Conservation (phyloP, 2,797 vertebrate species). For the Pangasius krempfi region DNA sequence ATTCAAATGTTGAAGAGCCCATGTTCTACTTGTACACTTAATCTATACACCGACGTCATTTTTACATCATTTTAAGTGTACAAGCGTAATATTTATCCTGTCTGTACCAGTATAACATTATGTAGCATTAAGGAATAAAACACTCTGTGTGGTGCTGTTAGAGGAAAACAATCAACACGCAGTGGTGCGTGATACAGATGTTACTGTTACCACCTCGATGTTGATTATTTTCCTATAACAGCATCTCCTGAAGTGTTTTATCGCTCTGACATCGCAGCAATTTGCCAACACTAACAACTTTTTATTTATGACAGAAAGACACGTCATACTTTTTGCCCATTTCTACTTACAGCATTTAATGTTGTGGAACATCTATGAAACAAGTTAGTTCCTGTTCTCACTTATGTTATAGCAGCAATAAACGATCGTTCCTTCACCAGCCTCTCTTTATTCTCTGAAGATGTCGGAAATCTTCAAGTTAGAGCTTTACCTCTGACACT, state of each 20-base stretch:
- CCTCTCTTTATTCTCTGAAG: background rate
- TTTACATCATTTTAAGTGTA: too few species aligned
- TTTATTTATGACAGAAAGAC: background rate
- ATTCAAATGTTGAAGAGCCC: background rate
- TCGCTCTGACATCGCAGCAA: background rate
- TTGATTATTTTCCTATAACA: background rate
- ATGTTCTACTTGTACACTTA: background rate
- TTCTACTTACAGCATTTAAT: background rate
- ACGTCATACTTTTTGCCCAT: background rate
- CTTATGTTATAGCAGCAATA: background rate
- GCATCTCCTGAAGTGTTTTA: background rate
- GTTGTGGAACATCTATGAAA: background rate
- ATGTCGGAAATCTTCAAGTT: background rate
- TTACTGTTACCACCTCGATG: background rate
- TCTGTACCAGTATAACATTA: background rate
- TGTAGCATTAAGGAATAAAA: background rate
- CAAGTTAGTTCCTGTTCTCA: background rate
- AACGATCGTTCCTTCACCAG: background rate
- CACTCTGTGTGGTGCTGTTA: background rate
- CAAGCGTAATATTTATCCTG: background rate
- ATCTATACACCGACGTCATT: too few species aligned
- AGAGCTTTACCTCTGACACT: background rate
- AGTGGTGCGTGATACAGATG: background rate
- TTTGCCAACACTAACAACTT: background rate
- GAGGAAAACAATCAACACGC: background rate